Evolutionary conservation across 2,113 vertebrate species (phyloP), one percentile per base, ranked within the genome.

Genomic region (Leptobrachium ailaonicum): DNA sequence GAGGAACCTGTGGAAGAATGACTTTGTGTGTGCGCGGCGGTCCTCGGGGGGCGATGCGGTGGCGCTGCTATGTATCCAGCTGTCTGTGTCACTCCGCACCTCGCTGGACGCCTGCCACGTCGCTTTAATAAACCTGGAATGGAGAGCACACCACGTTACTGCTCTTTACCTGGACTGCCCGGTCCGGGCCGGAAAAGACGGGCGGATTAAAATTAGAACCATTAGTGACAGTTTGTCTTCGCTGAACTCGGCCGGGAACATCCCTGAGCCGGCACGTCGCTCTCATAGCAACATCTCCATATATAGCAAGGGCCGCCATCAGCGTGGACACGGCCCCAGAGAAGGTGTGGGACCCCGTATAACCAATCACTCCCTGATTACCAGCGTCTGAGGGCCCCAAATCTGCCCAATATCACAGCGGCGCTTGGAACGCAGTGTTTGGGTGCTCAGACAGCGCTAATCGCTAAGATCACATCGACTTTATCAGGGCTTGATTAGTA

Each of bases 221-320:
- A 41, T 66, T 3, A 42, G 6, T 73, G 71, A 73, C 77, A 56
- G 77, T 2, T 72, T 53, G 9, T 13, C 45, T 45, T 5, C 20
- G n/a, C 43, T 12, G 13, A 64, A 64, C 5, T 64, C 62, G 6
- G 6, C 6, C n/a, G 3, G 71, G 71, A 66, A 79, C 70, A 79
- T 79, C 50, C 77, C 71, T 44, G 62, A 67, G 60, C n/a, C 56
- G 54, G 14, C 69, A 43, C n/a, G 44, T 72, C 20, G 69, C 8
- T 50, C 13, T 41, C 1, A 1, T 62, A n/a, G 2, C 44, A 75
- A 75, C 6, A 4, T 64, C n/a, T 70, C 67, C 68, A 47, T 50
- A 1, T 47, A 71, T 47, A 71, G 68, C 2, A 8, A 13, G 42
- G 66, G 2, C 10, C 47, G 47, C 47, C 8, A 32, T 32, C 20